Evolutionary conservation across 2,888 invertebrate genomes (phyloP), one percentile per base, ranked within the genome.

Genomic region (Chrysolina oricalcia): DNA sequence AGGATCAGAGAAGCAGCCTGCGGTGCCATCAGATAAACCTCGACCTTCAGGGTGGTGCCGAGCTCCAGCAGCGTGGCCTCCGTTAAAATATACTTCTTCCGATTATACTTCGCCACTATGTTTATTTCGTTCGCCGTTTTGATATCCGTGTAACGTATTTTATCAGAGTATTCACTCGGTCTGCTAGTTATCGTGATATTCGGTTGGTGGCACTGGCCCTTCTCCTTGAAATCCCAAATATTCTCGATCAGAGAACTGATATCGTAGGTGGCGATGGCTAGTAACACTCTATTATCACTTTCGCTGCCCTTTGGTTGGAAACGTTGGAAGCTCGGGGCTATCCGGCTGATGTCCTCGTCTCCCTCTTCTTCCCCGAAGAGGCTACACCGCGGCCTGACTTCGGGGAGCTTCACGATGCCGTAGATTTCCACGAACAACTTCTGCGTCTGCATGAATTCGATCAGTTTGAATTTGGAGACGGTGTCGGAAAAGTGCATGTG

Each of bases 121-220:
- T 83, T 81, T 5, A 81, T 77, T 35, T 78, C 77, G 40, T 79
- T 76, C 17, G 81, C 70, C 2, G 78, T 81, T n/a, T 70, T 40
- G 11, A 69, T 11, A 35, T 76, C 76, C 1, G 11, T 17, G 21
- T 53, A 73, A 0, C 8, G 13, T n/a, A 70, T 21, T 41, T 46
- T 27, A 19, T 73, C 56, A 43, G 74, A 74, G 11, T 56, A 64
- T 48, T 63, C 67, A 9, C 17, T 43, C 10, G 67, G 53, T 21
- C 72, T 75, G 4, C 66, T 74, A 41, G 73, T 78, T 8, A 79
- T 19, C 9, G 71, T 75, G n/a, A 87, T 94, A 94, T 87, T 91
- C 94, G 84, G 94, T 93, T 77, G 93, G 93, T 82, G 92, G 92
- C 77, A 90, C 92, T 82, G 93, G 93, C 87, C 94, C 93, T 81